Conservation (phyloP, 1,140 invertebrate genomes). For the Colletes gigas region DNA sequence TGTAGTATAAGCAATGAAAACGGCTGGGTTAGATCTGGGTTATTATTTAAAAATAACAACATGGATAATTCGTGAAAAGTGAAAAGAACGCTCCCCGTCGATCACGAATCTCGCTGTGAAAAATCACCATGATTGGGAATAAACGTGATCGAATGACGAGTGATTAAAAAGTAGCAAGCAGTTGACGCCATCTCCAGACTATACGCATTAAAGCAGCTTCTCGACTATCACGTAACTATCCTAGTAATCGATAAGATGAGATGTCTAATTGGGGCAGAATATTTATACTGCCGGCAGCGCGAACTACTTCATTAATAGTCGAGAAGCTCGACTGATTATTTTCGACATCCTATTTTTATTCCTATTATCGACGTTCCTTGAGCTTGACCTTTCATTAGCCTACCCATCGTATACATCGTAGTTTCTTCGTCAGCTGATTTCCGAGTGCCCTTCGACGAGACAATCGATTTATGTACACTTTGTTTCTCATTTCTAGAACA, state of each 20-base stretch:
- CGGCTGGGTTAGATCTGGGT: too few relatives aligned
- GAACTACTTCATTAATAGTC: background rate
- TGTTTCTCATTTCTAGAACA: too few relatives aligned
- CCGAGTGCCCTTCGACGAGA: background rate
- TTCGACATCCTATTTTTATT: background rate
- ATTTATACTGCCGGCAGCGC: background rate
- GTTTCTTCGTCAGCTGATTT: background rate
- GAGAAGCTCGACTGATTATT: background rate
- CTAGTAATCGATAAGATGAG: background rate
- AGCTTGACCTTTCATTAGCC: background rate
- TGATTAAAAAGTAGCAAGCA: too few relatives aligned
- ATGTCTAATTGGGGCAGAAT: slow-evolving; percentile 4
- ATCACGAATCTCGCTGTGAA: too few relatives aligned
- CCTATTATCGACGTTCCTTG: background rate
- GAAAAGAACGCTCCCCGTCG: too few relatives aligned
- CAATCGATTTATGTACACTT: slow-evolving; percentile 20
- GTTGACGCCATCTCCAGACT: too few relatives aligned
- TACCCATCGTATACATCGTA: too few relatives aligned
- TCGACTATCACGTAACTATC: slow-evolving; percentile 24
- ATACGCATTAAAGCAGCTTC: background rate
- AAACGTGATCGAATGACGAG: too few relatives aligned
- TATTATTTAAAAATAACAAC: too few relatives aligned
- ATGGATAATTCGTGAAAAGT: too few relatives aligned
- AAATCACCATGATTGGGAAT: too few relatives aligned
- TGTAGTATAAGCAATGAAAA: too few relatives aligned